A percentile compares a stretch with the other conserved stretches of the same genome.
phyloP scores from a whole-genome alignment of 2,888 invertebrate genomes.

The Andrena hattorfiana region DNA sequence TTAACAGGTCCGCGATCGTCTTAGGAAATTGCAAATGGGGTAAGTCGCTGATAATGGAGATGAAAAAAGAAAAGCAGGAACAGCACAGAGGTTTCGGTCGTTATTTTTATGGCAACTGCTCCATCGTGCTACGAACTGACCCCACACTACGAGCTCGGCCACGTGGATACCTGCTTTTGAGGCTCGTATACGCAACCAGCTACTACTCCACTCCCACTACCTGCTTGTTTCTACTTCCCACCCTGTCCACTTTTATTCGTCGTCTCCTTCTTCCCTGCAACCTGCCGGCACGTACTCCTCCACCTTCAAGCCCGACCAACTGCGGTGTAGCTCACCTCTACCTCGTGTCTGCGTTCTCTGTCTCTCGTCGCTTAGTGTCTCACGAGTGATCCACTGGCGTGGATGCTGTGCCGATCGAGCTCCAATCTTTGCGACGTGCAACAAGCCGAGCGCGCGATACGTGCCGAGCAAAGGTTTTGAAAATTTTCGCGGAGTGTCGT shows the following conservation, averaged over 20 bases:
- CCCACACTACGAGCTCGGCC: slow-evolving; percentile 49
- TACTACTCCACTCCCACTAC: slow-evolving; percentile 67
- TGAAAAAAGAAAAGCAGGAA: not conserved
- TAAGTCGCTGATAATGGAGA: not conserved
- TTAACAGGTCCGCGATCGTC: not conserved
- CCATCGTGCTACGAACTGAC: slow-evolving; percentile 32
- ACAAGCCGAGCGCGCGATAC: too few species aligned
- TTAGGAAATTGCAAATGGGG: not conserved
- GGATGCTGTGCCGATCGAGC: slow-evolving; percentile 63
- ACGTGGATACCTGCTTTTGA: slow-evolving; percentile 72
- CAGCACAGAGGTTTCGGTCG: slow-evolving; percentile 12
- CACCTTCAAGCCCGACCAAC: slow-evolving; percentile 70
- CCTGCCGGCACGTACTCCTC: slow-evolving; percentile 60
- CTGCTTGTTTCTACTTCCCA: slow-evolving; percentile 54
- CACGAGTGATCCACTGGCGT: slow-evolving; percentile 78
- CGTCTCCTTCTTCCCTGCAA: slow-evolving; percentile 50
- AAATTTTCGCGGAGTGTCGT: not conserved
- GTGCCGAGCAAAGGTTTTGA: not conserved
- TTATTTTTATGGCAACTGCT: slow-evolving; percentile 40
- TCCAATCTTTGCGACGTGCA: slow-evolving; percentile 31
- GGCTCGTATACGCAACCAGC: slow-evolving; percentile 53
- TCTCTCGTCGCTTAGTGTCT: slow-evolving; percentile 79
- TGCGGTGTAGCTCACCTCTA: slow-evolving; percentile 77
- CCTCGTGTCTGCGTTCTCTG: slow-evolving; percentile 72
- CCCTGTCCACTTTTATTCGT: slow-evolving; percentile 50